Conservation (phyloP, 2,797 vertebrate genomes). For the Microctenopoma steveboyesi region DNA sequence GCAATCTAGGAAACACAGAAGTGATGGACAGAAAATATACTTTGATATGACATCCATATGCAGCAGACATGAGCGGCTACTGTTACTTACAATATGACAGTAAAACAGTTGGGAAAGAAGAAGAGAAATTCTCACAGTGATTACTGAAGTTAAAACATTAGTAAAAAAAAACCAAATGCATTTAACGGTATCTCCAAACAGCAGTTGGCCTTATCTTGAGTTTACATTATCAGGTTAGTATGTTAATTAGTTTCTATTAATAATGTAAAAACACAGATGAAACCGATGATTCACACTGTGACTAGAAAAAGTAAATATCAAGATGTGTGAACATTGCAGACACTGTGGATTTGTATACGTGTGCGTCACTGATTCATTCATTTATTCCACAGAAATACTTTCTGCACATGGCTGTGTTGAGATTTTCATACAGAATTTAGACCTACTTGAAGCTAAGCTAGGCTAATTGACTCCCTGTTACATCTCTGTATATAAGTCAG, state of each 20-base stretch:
- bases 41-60: constrained; percentile 35
- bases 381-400: neutral
- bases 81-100: constrained; percentile 23
- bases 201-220: neutral
- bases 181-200: neutral
- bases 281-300: neutral
- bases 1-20: constrained; percentile 50
- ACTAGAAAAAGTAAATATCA: neutral
- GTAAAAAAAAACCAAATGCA: neutral
- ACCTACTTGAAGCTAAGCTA: no score
- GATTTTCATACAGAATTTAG: no score
- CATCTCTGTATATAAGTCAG: neutral
- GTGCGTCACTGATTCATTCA: neutral
- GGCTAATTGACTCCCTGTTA: neutral
- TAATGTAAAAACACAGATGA: neutral
- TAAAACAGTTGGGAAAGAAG: constrained; percentile 7
- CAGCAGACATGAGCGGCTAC: constrained; percentile 40
- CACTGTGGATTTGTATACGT: neutral
- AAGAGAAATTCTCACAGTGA: constrained; percentile 11
- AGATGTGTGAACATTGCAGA: neutral
- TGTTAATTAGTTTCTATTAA: neutral
- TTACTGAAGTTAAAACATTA: neutral
- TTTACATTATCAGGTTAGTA: constrained; percentile 2
- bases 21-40: constrained; percentile 31
- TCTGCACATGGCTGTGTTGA: no score